Conservation (phyloP, 1,140 invertebrate species). For the Epicauta chinensis region DNA sequence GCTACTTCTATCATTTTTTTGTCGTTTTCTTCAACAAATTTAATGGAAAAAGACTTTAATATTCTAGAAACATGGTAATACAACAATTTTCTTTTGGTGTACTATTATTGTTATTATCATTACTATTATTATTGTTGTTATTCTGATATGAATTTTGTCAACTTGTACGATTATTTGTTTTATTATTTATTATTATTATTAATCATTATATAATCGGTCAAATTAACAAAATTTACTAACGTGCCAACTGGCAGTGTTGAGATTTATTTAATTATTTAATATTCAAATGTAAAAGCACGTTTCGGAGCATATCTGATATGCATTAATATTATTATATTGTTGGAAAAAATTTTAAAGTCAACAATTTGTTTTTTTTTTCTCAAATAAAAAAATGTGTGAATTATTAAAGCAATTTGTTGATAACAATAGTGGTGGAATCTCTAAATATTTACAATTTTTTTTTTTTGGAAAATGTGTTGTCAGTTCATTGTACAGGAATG, state of each 20-base stretch:
- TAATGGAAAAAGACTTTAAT: too few relatives aligned
- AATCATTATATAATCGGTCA: slow-evolving; percentile 2
- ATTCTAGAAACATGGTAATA: too few relatives aligned
- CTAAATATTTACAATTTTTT: slow-evolving; percentile 23
- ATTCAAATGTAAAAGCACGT: too few relatives aligned
- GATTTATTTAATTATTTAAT: background rate
- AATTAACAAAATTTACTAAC: slow-evolving; percentile 5
- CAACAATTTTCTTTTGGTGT: slow-evolving; percentile 3
- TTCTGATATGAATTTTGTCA: slow-evolving; percentile 15
- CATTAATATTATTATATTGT: slow-evolving; percentile 7
- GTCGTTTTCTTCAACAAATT: too few relatives aligned
- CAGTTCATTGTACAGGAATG: slow-evolving; percentile 30
- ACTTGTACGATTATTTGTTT: slow-evolving; percentile 6
- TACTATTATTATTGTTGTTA: background rate
- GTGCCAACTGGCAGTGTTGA: slow-evolving; percentile 13
- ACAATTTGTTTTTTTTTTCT: background rate
- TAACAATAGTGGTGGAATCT: slow-evolving; percentile 6
- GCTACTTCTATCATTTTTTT: too few relatives aligned
- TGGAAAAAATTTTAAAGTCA: background rate
- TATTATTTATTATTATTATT: too few relatives aligned
- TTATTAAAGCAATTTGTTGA: background rate
- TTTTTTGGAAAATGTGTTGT: slow-evolving; percentile 22
- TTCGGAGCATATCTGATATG: slow-evolving; percentile 12
- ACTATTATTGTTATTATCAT: background rate
- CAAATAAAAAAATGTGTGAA: background rate